Evolutionary conservation across 2,888 invertebrate genomes (phyloP), one percentile per base, ranked within the genome.

Genomic region (Ornithoptera priamus): DNA sequence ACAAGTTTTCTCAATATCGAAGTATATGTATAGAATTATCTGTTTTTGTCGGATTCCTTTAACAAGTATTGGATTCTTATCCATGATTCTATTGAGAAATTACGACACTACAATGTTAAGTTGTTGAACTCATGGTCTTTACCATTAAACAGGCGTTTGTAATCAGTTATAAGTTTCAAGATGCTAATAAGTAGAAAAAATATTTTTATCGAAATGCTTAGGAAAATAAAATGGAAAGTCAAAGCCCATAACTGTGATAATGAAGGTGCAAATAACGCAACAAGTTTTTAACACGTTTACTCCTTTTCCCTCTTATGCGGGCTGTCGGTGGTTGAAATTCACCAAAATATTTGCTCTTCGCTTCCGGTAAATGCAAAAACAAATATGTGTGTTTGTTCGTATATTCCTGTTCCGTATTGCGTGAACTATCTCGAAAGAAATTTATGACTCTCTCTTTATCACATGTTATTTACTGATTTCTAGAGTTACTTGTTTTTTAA

Each of bases 231-330:
- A 85, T 83, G 78, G 85, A 88, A 89, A 88, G 87, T 85, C 78
- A 80, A 78, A 74, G 80, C 79, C 76, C 78, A 81, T 81, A 83
- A 84, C 82, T 77, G 78, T 76, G 83, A 81, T 85, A 87, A 88
- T 83, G 81, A 80, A 77, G 77, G 75, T 72, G 84, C 81, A 81
- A 86, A 87, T 82, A 81, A 75, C 76, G 76, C 73, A 77, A 66
- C 66, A 50, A 66, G 66, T 66, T 77, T 86, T 86, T 85, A 80
- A 77, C 79, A 75, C 81, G 85, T 88, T 87, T 87, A 81, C 74
- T 82, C 81, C 78, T 72, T 76, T 73, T 78, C 76, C 73, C 72
- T 73, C 74, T 76, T 76, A 76, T 73, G 70, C 66, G 66, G 73
- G 68, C n/a, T 71, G 74, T 72, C 69, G 75, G 73, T 59, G 53